Evolutionary conservation across 2,888 invertebrate species (phyloP), one percentile per base, ranked within the genome.

Genomic region (Phyllotreta striolata): DNA sequence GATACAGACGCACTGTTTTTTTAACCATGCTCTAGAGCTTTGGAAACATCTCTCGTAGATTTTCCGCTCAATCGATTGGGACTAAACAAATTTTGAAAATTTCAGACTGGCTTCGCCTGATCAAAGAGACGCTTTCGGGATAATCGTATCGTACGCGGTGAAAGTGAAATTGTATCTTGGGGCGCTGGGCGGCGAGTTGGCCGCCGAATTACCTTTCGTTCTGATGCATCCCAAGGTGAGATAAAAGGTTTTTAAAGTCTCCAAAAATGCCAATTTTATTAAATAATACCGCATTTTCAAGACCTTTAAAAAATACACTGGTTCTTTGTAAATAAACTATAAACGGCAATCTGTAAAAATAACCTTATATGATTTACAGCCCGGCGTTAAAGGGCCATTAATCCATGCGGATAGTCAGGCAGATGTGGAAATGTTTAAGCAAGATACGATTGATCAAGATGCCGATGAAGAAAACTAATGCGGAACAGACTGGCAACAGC

Each of bases 121-220:
- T 75, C 90, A 93, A 75, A 90, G 94, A 67, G 96, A 97, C 81
- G 92, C 94, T 55, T 95, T 97, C 79, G 97, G 97, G 65, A 96
- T 97, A 75, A 91, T 97, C 71, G 96, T 98, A 8, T 96, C 95
- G 43, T 98, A 98, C 85, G 93, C 93, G 62, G 94, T 94, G 41
- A 97, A 96, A 84, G 95, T 96, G 56, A 95, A 96, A 83, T 86
- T 98, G 55, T 95, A 95, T 81, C 86, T 98, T 70, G 96, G 95
- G 13, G 95, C 96, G 52, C 85, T 97, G 70, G 95, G 93, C 65
- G 96, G 97, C 4, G 96, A 97, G 83, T 83, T 98, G 51, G 88
- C 92, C 35, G 96, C 96, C 3, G 95, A 95, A 82, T 83, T 96
- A 77, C 96, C 96, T 44, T 94, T 96, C 83, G 91, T 95, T 69